Percentiles rank a stretch among this genome's conserved stretches.
phyloP scores from a whole-genome alignment of 2,888 invertebrate species.

The Lochmaea crataegi region DNA sequence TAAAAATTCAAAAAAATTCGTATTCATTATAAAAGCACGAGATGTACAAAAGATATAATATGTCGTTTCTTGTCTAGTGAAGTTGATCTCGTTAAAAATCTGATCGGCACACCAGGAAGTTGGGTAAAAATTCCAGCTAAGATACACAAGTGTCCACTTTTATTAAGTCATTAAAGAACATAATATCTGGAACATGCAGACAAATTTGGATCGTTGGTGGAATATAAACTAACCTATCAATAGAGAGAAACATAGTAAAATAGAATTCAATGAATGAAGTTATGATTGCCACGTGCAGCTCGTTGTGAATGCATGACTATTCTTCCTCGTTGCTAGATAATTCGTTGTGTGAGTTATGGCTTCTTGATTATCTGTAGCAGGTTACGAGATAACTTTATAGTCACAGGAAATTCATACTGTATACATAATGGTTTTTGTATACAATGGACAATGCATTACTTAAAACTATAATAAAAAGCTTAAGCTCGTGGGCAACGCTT shows the following conservation, averaged over 20 bases:
- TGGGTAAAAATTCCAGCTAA: no score
- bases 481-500: not conserved
- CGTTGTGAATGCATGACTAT: constrained; percentile 16
- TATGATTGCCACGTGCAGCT: constrained; percentile 28
- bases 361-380: constrained; percentile 31
- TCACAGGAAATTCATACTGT: constrained; percentile 27
- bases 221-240: not conserved
- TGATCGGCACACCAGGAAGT: no score
- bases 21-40: no score
- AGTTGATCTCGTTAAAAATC: no score
- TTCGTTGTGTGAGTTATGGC: constrained; percentile 27
- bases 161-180: no score
- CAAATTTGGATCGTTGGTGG: constrained; percentile 4
- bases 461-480: not conserved
- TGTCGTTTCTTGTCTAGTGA: no score
- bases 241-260: constrained; percentile 9
- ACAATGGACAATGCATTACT: constrained; percentile 30
- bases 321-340: constrained; percentile 26
- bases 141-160: no score
- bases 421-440: constrained; percentile 31
- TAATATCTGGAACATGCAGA: no score
- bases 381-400: constrained; percentile 30
- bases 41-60: no score
- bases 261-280: constrained; percentile 23
- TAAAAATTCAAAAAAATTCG: no score